A percentile compares a stretch with the other conserved stretches of the same genome.
These are phyloP conservation scores for Myxocyprinus asiaticus DNA, from an alignment of 2,113 vertebrate genomes.

Conservation along the genomic window DNA sequence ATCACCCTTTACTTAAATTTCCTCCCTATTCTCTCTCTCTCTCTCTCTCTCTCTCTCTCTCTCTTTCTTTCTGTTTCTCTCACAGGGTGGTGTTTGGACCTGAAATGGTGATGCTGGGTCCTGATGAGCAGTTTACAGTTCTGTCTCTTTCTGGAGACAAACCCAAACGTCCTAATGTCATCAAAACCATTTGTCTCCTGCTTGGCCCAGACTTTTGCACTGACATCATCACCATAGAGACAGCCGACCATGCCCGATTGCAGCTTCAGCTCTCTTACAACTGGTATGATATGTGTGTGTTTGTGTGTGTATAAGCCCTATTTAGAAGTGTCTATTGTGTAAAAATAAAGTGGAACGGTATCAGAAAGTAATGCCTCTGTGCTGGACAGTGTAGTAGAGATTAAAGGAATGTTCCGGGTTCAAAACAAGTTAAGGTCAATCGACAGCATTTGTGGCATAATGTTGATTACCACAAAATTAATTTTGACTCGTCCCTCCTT, in stretches of 20 bases:
- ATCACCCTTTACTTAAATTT: no score
- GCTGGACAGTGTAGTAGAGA: no score
- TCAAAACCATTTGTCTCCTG: conserved; percentile 84
- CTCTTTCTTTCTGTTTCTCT: not conserved
- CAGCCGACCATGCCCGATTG: conserved; percentile 86
- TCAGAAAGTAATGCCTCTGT: no score
- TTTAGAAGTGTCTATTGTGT: not conserved
- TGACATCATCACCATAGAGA: conserved; percentile 89
- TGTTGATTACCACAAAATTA: no score
- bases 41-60: not conserved
- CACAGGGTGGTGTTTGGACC: conserved; percentile 88
- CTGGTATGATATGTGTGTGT: conserved; percentile 70
- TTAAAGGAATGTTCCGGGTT: no score
- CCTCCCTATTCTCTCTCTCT: not conserved
- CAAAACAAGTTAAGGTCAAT: no score
- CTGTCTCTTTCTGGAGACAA: conserved; percentile 85
- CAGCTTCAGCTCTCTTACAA: conserved; percentile 91
- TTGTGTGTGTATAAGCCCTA: conserved; percentile 47
- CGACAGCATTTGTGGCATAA: no score
- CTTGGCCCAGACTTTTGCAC: conserved; percentile 90
- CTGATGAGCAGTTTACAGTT: conserved; percentile 88
- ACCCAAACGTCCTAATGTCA: conserved; percentile 84
- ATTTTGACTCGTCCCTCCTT: no score
- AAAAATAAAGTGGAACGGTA: not conserved
- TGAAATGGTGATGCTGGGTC: conserved; percentile 85